Evolutionary conservation across 2,888 invertebrate genomes (phyloP).

Genomic region (Leucoma salicis): DNA sequence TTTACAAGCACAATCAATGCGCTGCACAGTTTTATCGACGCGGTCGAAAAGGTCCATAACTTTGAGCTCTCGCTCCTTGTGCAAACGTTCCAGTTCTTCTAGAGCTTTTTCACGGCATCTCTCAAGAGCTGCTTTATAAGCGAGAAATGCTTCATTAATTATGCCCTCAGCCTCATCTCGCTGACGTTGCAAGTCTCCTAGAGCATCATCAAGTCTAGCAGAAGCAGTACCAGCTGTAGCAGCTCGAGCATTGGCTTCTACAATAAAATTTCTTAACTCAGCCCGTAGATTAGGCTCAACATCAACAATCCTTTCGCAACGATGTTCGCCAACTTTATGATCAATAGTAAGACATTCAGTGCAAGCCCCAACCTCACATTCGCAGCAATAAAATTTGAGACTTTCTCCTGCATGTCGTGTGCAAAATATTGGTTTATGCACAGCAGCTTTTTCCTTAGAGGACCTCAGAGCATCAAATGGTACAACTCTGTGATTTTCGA

Average conservation of each 20-base stretch:
- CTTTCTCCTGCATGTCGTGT: constrained; percentile 90
- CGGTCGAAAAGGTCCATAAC: constrained; percentile 94
- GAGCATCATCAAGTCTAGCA: constrained; percentile 87
- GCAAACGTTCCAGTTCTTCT: constrained; percentile 87
- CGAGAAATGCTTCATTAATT: constrained; percentile 90
- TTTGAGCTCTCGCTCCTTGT: constrained; percentile 92
- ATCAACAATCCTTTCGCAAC: constrained; percentile 90
- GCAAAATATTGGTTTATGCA: constrained; percentile 95
- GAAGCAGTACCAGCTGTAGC: constrained; percentile 89
- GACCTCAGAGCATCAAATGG: constrained; percentile 92
- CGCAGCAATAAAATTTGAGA: constrained; percentile 93
- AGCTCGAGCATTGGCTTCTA: constrained; percentile 89
- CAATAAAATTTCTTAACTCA: constrained; percentile 88
- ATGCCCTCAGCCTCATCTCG: constrained; percentile 92
- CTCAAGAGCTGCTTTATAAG: constrained; percentile 91
- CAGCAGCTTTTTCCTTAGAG: constrained; percentile 89
- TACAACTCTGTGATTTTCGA: constrained; percentile 96
- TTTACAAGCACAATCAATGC: constrained; percentile 92
- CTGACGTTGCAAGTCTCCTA: constrained; percentile 93
- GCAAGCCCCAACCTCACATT: constrained; percentile 93
- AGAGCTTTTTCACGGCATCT: constrained; percentile 89
- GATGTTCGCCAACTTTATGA: constrained; percentile 92
- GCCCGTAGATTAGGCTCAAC: constrained; percentile 90
- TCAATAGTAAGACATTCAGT: constrained; percentile 92
- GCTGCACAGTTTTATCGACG: constrained; percentile 91